These are phyloP conservation scores for Campylorhamphus procurvoides DNA, from an alignment of 2,113 vertebrate species.

Conservation along the genomic window DNA sequence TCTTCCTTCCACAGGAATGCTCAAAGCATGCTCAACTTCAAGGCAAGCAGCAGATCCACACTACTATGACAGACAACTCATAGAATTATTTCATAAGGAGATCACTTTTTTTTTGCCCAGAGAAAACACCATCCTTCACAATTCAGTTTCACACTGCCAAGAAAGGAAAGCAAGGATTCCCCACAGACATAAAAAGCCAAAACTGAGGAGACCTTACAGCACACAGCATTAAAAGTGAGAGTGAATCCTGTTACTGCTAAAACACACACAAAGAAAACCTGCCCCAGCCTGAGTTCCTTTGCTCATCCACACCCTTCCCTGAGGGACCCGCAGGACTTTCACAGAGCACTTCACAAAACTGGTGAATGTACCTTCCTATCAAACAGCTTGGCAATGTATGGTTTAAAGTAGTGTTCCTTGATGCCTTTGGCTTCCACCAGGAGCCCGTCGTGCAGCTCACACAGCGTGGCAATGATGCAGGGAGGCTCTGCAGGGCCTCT, in stretches of 20 bases:
- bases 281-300: not conserved
- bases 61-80: not conserved
- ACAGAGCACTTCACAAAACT: not conserved
- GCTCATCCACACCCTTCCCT: not conserved
- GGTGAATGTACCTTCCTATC: conserved; percentile 81
- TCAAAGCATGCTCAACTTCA: not conserved
- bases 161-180: not conserved
- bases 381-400: conserved; percentile 91
- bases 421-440: conserved; percentile 95
- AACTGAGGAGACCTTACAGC: not conserved
- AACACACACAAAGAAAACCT: not conserved
- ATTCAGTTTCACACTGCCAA: not conserved
- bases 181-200: not conserved
- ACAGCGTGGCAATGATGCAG: conserved; percentile 88
- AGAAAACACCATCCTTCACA: rapidly evolving
- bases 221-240: not conserved
- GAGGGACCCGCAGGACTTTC: not conserved
- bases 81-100: not conserved
- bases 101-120: not conserved
- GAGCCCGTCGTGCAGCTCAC: conserved; percentile 92
- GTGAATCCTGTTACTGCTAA: not conserved
- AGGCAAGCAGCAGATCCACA: not conserved
- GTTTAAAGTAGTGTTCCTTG: conserved; percentile 97
- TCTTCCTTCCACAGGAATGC: not conserved
- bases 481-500: conserved; percentile 72